Evolutionary conservation across 2,113 vertebrate genomes (phyloP), one percentile per base, ranked within the genome.

Genomic region (Ctenodactylus gundi): DNA sequence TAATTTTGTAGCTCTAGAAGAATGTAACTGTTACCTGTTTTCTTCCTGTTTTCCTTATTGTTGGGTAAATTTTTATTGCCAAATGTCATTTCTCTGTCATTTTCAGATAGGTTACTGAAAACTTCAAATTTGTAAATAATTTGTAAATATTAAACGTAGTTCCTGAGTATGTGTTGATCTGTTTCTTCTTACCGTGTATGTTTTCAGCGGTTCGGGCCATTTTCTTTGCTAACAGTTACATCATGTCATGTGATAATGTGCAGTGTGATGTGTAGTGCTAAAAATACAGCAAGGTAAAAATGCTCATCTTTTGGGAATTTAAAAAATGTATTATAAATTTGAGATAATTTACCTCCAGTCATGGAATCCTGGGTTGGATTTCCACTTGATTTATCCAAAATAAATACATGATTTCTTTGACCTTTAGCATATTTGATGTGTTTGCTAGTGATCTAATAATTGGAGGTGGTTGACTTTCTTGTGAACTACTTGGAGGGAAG

Each of bases 201-300:
- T 97, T 97, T 97, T 90, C 95, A 95, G 53, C 93, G 75, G 89
- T 96, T 97, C 84, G 95, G 97, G 96, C 93, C 96, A 23, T 93
- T 97, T 96, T 97, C 25, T 87, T 95, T 70, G 73, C 70, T 70
- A 68, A 82, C 65, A 97, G 97, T 98, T 98, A 98, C 98, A 98
- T 98, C 98, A 98, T 97, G 97, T 96, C 98, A 97, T 98, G 97
- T 98, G 98, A 96, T 98, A 88, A n/a, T 31, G 96, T 97, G 31
- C 97, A 9, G 88, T 97, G 95, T 94, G 97, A 98, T 98, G 97
- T 96, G 97, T 98, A 96, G 85, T 97, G 95, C 98, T 98, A 98
- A 98, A 98, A 98, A 98, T 98, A 98, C 97, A 94, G 92, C 57
- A 96, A 98, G 97, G 97, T 93, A 94, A 94, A 97, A 97, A 95